Conservation (phyloP, 2,113 vertebrate species). For the Odocoileus hemionus region DNA sequence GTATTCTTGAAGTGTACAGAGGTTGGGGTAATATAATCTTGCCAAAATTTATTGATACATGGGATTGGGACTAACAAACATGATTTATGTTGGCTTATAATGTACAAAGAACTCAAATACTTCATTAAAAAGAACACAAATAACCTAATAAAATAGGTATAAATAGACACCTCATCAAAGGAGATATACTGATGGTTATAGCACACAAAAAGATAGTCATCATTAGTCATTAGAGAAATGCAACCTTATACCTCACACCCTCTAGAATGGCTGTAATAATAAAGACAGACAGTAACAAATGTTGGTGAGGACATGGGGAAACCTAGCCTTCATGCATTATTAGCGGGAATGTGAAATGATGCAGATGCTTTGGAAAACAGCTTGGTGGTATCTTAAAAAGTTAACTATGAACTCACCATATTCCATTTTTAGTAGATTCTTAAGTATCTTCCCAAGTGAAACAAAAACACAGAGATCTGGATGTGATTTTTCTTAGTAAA, state of each 20-base stretch:
- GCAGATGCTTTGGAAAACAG: not conserved
- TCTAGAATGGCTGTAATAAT: not conserved
- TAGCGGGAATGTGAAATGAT: not conserved
- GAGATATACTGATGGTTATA: not conserved
- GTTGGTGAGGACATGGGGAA: not conserved
- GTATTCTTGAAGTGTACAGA: not conserved
- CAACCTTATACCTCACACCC: not conserved
- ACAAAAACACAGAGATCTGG: not conserved
- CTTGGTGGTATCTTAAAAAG: not conserved
- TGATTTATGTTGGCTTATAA: not conserved
- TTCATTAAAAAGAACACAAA: not conserved
- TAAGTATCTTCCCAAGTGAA: not conserved
- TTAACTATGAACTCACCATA: not conserved
- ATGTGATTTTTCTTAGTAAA: not conserved
- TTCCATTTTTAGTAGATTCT: not conserved
- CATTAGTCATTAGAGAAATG: not conserved
- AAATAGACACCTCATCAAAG: not conserved
- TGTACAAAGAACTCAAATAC: not conserved
- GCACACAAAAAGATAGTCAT: not conserved
- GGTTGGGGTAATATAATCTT: not conserved
- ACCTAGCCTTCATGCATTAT: not conserved
- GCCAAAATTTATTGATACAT: not conserved
- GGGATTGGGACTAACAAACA: not conserved
- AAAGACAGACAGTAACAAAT: not conserved
- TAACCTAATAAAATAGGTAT: not conserved